Evolutionary conservation across 2,797 vertebrate species (phyloP).

Genomic region (Micropoecilia bifurca): DNA sequence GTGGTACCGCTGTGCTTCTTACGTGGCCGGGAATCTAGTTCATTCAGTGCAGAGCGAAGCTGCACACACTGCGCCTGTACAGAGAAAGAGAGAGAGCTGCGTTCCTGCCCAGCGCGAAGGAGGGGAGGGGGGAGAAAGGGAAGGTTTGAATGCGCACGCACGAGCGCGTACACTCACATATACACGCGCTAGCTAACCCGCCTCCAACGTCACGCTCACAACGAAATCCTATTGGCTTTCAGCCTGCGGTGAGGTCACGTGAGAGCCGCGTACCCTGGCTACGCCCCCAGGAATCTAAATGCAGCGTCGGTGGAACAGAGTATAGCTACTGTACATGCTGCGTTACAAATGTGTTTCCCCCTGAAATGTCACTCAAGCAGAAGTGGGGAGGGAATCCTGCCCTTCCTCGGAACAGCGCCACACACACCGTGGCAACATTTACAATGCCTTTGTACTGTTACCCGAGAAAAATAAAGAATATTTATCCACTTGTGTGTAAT

Average conservation of each 20-base stretch:
- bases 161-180: constrained; percentile 16
- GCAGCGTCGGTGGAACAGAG: constrained; percentile 40
- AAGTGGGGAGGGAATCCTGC: constrained; percentile 1
- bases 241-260: constrained; percentile 63
- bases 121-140: not conserved
- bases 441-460: not conserved
- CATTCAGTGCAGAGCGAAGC: constrained; percentile 76
- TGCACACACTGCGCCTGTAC: constrained; percentile 64
- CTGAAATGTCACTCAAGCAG: constrained; percentile 70
- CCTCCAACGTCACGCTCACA: constrained; percentile 63
- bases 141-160: constrained; percentile 7
- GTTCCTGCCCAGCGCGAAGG: constrained; percentile 58
- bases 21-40: constrained; percentile 89
- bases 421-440: not conserved
- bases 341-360: constrained; percentile 71
- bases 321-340: constrained; percentile 74
- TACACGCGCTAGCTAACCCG: constrained; percentile 45
- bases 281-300: constrained; percentile 66
- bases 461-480: not conserved
- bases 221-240: constrained; percentile 76
- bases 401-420: not conserved
- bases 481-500: not conserved
- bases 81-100: constrained; percentile 63
- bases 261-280: constrained; percentile 63
- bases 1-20: constrained; percentile 87